A percentile compares a stretch with the other conserved stretches of the same genome.
Conservation (phyloP, 2,113 vertebrate species). For the Peromyscus polionotus region DNA sequence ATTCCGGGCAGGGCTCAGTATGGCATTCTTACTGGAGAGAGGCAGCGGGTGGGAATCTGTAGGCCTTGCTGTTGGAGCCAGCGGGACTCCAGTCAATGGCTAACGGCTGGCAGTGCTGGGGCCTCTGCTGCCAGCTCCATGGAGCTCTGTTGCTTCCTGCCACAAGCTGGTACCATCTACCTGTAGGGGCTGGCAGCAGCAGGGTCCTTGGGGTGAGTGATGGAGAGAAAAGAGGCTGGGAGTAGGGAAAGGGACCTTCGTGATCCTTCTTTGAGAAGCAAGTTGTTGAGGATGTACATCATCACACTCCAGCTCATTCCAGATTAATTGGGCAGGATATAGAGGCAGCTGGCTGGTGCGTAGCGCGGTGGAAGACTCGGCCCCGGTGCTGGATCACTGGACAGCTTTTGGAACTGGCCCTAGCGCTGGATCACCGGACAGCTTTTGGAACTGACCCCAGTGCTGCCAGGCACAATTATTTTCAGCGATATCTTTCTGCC, state of each 20-base stretch:
- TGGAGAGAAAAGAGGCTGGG: slow-evolving; percentile 51
- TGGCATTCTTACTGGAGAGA: slow-evolving; percentile 73
- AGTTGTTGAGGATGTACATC: slow-evolving; percentile 72
- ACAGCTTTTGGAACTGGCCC: slow-evolving; percentile 81
- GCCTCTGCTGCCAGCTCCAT: slow-evolving; percentile 83
- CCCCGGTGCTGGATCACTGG: slow-evolving; percentile 80
- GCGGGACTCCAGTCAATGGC: slow-evolving; percentile 80
- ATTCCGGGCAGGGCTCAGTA: slow-evolving; percentile 30
- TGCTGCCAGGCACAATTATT: slow-evolving; percentile 90
- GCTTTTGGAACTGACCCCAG: slow-evolving; percentile 82
- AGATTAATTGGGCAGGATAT: slow-evolving; percentile 87
- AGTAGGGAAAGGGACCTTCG: slow-evolving; percentile 55
- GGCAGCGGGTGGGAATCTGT: slow-evolving; percentile 55
- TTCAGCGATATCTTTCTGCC: slow-evolving; percentile 89
- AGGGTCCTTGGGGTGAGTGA: slow-evolving; percentile 45
- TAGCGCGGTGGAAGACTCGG: slow-evolving; percentile 75
- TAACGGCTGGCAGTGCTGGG: slow-evolving; percentile 81
- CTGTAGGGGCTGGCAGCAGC: slow-evolving; percentile 82
- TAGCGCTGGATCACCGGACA: slow-evolving; percentile 81
- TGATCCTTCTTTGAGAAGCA: slow-evolving; percentile 58
- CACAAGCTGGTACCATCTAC: slow-evolving; percentile 82
- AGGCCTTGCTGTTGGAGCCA: slow-evolving; percentile 78
- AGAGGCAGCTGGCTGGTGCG: slow-evolving; percentile 85
- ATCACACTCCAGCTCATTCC: slow-evolving; percentile 81
- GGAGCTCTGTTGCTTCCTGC: slow-evolving; percentile 79